Conservation (phyloP, 1,140 invertebrate species). For the Magallana angulata region DNA sequence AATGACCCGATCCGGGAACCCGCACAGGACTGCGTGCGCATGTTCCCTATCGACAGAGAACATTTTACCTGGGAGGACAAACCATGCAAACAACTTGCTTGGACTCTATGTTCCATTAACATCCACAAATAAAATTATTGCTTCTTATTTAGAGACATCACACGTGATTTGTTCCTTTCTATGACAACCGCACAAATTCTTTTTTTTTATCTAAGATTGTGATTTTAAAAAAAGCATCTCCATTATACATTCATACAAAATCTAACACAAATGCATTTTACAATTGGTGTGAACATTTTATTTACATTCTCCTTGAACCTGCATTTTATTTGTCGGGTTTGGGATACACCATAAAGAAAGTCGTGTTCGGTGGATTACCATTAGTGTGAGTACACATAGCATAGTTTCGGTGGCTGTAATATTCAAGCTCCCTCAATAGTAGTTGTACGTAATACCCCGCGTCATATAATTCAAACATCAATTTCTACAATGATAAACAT, state of each 20-base stretch:
- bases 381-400: constrained; percentile 1
- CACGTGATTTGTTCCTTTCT: too few species aligned
- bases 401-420: background rate
- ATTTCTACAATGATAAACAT: background rate
- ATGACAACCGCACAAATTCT: too few species aligned
- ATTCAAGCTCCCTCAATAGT: background rate
- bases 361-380: background rate
- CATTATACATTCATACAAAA: too few species aligned
- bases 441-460: background rate
- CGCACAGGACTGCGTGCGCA: constrained; percentile 28
- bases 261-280: too few species aligned
- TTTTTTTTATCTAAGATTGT: too few species aligned
- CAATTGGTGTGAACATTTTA: too few species aligned
- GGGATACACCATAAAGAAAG: background rate
- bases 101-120: constrained; percentile 29
- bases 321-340: background rate
- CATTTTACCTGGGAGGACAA: constrained; percentile 23
- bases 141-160: background rate
- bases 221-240: too few species aligned
- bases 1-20: constrained; percentile 1
- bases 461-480: background rate
- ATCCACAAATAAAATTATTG: constrained; percentile 22
- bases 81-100: background rate
- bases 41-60: constrained; percentile 29
- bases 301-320: background rate